A percentile compares a stretch with the other conserved stretches of the same genome.
phyloP scores from a whole-genome alignment of 2,113 vertebrate genomes.

The Tauraco erythrolophus region DNA sequence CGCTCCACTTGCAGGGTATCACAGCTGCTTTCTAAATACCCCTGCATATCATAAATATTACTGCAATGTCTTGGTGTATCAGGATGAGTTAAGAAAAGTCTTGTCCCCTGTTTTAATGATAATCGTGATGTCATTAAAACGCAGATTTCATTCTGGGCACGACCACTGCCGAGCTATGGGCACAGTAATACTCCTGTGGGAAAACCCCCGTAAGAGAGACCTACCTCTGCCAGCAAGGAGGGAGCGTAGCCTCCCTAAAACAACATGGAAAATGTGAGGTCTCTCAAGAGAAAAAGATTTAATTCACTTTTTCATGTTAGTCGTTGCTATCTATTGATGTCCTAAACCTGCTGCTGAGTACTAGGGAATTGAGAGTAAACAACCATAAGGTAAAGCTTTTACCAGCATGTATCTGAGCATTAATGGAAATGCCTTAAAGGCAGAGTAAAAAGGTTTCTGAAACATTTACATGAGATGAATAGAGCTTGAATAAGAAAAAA shows the following conservation, averaged over 20 bases:
- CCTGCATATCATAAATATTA: neutral
- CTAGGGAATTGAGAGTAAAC: conserved; percentile 54
- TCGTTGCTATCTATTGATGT: neutral
- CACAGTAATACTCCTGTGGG: neutral
- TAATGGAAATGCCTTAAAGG: conserved; percentile 74
- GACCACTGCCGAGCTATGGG: neutral
- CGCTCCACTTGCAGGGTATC: neutral
- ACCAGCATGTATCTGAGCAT: conserved; percentile 45
- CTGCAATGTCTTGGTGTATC: neutral
- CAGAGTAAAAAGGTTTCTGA: conserved; percentile 57
- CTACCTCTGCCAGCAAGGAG: neutral
- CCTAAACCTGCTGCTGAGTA: conserved; percentile 34
- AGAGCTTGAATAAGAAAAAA: conserved; percentile 14
- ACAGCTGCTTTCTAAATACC: neutral
- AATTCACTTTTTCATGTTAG: conserved; percentile 23
- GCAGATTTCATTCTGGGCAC: neutral
- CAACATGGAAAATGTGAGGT: neutral
- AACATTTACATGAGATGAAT: conserved; percentile 71
- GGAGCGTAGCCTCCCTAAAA: neutral
- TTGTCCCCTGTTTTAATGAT: neutral
- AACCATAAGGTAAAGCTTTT: conserved; percentile 58
- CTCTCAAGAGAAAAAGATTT: neutral
- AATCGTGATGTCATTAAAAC: neutral
- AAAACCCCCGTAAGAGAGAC: neutral
- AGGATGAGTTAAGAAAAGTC: neutral